Conservation (phyloP, 2,888 invertebrate species). For the Pasiphila rectangulata region DNA sequence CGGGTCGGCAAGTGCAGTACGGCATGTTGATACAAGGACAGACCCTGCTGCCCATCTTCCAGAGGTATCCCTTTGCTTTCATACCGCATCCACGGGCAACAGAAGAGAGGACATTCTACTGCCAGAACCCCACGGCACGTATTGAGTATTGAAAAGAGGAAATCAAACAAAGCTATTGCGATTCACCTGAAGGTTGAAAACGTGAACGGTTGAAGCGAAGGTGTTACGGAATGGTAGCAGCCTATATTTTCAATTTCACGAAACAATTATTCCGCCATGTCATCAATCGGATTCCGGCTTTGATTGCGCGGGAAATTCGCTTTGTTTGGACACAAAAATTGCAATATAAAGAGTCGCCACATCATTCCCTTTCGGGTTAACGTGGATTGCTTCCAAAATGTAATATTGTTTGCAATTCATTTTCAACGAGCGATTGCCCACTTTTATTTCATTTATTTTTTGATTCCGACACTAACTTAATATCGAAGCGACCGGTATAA, state of each 20-base stretch:
- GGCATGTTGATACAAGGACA: too few species aligned
- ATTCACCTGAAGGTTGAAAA: background rate
- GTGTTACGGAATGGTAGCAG: conserved; percentile 63
- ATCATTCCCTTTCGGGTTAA: conserved; percentile 80
- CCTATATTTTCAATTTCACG: conserved; percentile 79
- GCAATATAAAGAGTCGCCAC: conserved; percentile 81
- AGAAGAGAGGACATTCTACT: too few species aligned
- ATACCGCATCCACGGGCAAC: too few species aligned
- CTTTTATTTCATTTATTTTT: conserved; percentile 69
- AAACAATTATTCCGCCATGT: conserved; percentile 80
- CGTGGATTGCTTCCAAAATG: conserved; percentile 79
- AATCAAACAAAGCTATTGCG: too few species aligned
- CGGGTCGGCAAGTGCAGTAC: too few species aligned
- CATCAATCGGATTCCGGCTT: conserved; percentile 80
- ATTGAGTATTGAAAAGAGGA: too few species aligned
- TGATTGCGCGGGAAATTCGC: conserved; percentile 81
- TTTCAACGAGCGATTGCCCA: conserved; percentile 74
- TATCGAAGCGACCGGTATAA: conserved; percentile 53
- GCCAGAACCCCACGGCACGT: too few species aligned
- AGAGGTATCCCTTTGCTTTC: too few species aligned
- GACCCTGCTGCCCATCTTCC: too few species aligned
- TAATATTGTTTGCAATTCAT: conserved; percentile 80
- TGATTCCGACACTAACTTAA: conserved; percentile 63
- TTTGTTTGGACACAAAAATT: conserved; percentile 81
- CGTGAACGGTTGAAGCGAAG: conserved; percentile 22